Evolutionary conservation across 1,140 invertebrate genomes (phyloP).

Genomic region (Megathymus violae): DNA sequence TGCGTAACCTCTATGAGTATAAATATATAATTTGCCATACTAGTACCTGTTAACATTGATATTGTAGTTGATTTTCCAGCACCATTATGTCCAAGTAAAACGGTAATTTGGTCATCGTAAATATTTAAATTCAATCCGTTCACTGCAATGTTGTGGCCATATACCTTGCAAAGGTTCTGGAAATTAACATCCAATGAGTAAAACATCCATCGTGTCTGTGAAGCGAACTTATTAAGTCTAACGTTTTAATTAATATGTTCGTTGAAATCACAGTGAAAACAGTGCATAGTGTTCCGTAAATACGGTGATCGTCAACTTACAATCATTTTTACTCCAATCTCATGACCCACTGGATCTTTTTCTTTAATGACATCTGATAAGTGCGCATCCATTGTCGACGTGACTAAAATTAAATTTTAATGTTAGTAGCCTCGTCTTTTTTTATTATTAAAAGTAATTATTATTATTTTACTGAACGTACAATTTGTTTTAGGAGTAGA

Average conservation of each 20-base stretch:
- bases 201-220: too few relatives aligned
- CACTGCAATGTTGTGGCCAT: constrained; percentile 85
- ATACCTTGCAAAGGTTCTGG: constrained; percentile 81
- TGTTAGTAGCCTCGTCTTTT: not conserved
- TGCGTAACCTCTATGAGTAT: too few relatives aligned
- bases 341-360: constrained; percentile 52
- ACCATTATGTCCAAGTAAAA: constrained; percentile 89
- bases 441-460: not conserved
- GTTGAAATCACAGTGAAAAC: too few relatives aligned
- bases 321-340: constrained; percentile 63
- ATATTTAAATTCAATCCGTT: constrained; percentile 89
- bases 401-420: constrained; percentile 35
- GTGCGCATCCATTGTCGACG: constrained; percentile 24
- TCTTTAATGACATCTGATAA: constrained; percentile 53
- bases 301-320: too few relatives aligned
- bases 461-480: not conserved
- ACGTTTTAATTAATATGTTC: too few relatives aligned
- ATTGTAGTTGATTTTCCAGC: constrained; percentile 86
- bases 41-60: constrained; percentile 89
- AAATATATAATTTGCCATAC: too few relatives aligned
- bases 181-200: constrained; percentile 42
- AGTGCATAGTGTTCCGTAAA: too few relatives aligned
- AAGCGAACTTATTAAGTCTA: too few relatives aligned
- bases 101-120: constrained; percentile 86
- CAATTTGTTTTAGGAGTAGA: constrained; percentile 2